A percentile compares a stretch with the other conserved stretches of the same genome.
These are phyloP conservation scores for Characodon lateralis DNA, from an alignment of 2,797 vertebrate genomes.

Conservation along the genomic window DNA sequence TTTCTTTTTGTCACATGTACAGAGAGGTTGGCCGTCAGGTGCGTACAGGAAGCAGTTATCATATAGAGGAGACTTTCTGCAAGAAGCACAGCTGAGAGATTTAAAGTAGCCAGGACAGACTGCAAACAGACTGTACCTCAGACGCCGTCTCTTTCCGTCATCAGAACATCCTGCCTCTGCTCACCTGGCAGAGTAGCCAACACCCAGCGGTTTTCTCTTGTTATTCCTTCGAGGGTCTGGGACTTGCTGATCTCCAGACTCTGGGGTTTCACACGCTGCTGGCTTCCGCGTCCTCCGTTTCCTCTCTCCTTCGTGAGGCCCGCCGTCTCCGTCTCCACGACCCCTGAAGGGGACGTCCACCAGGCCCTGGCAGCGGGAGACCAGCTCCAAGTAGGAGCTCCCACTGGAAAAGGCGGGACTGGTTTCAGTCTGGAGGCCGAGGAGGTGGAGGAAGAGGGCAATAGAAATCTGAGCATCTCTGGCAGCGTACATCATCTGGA, in stretches of 20 bases:
- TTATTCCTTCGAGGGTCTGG: conserved; percentile 90
- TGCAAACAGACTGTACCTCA: background rate
- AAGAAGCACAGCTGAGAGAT: conserved; percentile 3
- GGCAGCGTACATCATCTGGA: conserved; percentile 90
- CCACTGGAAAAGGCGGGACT: conserved; percentile 41
- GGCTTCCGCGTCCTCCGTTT: conserved; percentile 74
- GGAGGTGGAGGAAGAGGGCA: conserved; percentile 90
- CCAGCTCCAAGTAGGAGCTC: conserved; percentile 76
- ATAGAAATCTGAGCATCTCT: conserved; percentile 93
- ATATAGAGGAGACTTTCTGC: conserved; percentile 95
- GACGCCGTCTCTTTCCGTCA: too few species aligned
- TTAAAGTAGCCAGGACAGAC: rapidly evolving
- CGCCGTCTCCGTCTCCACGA: conserved; percentile 75
- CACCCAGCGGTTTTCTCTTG: conserved; percentile 89
- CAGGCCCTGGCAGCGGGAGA: conserved; percentile 86
- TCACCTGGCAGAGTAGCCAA: conserved; percentile 94
- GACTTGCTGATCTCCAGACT: conserved; percentile 83
- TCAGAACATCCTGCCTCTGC: background rate
- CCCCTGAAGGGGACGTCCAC: conserved; percentile 91
- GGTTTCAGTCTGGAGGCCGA: conserved; percentile 76
- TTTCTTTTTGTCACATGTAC: conserved; percentile 98
- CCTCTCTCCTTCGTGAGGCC: conserved; percentile 76
- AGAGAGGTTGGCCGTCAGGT: conserved; percentile 95
- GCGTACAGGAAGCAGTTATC: conserved; percentile 98
- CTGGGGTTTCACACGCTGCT: conserved; percentile 65